Base-by-base conservation (phyloP, 1,140 invertebrate genomes). In the Drosophila sechellia region DNA sequence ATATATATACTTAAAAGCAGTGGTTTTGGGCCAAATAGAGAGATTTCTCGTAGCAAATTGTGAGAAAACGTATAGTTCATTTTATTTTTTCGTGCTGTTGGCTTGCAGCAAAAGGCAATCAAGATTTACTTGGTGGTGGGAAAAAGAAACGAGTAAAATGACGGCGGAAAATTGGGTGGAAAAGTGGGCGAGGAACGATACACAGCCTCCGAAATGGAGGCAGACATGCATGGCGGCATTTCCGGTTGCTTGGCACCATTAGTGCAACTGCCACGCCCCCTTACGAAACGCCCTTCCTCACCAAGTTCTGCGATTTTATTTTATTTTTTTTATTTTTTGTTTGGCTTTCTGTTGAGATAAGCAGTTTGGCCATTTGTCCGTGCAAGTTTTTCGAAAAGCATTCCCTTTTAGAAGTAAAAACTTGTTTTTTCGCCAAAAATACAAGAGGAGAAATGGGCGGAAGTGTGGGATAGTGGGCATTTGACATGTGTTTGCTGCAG, bases 191-290 rank as follows among this genome's bases (percentile, higher is more conserved):
- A 17, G 40, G 31, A 40, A 37, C 81, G 63, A 85, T 77, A 87
- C 75, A 86, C 83, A 87, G 83, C 83, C 83, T 83, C 84, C 57
- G 63, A 77, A 89, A 79, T 79, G 66, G 81, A 83, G 73, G 84
- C 84, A 87, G 83, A 87, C 83, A 87, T 87, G 83, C 83, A 87
- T 87, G 83, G 83, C 83, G 84, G 84, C 83, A 89, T 87, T 87
- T 87, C 83, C 83, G 83, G 79, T 81, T 87, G 79, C 83, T 83
- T 87, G 83, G 83, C 83, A 87, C 83, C 83, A 87, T 87, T 87
- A 87, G 83, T 87, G 83, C 83, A 87, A 46, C 84, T 54, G 79
- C 75, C 81, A 86, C 79, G 81, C 81, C 83, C 79, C 40, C 49
- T 59, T 22, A 15, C 34, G 57, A 27, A 34, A 34, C 57, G 68